A percentile compares a stretch with the other conserved stretches of the same genome.
phyloP scores from a whole-genome alignment of 1,140 invertebrate species.

The Drosophila elegans region DNA sequence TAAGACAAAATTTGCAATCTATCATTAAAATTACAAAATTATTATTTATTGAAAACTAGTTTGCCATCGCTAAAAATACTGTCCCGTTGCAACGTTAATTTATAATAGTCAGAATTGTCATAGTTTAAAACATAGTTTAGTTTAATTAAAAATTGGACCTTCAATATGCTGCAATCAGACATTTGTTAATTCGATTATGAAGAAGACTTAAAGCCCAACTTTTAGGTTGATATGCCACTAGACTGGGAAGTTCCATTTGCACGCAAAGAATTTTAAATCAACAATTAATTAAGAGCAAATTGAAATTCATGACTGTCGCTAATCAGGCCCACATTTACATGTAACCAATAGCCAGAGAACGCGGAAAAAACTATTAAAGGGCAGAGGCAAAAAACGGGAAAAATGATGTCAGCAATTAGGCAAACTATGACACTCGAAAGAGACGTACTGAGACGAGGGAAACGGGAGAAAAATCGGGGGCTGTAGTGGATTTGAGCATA shows the following conservation, averaged over 20 bases:
- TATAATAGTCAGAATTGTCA: too few relatives aligned
- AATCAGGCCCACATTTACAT: slow-evolving; percentile 76
- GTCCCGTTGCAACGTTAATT: too few relatives aligned
- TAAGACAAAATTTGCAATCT: too few relatives aligned
- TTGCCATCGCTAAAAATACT: too few relatives aligned
- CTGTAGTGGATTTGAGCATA: slow-evolving; percentile 1
- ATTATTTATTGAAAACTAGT: too few relatives aligned
- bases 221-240: background rate
- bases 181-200: too few relatives aligned
- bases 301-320: slow-evolving; percentile 76
- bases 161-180: too few relatives aligned
- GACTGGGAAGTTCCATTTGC: slow-evolving; percentile 23
- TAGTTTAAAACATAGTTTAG: too few relatives aligned
- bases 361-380: slow-evolving; percentile 68
- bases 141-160: too few relatives aligned
- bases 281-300: slow-evolving; percentile 79
- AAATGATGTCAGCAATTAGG: slow-evolving; percentile 76
- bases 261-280: slow-evolving; percentile 68
- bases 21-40: too few relatives aligned
- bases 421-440: slow-evolving; percentile 64
- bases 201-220: background rate
- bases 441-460: slow-evolving; percentile 18
- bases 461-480: background rate
- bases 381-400: slow-evolving; percentile 20
- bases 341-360: slow-evolving; percentile 59